These are phyloP conservation scores for Callaeas wilsoni DNA, from an alignment of 2,113 vertebrate genomes.

Conservation along the genomic window DNA sequence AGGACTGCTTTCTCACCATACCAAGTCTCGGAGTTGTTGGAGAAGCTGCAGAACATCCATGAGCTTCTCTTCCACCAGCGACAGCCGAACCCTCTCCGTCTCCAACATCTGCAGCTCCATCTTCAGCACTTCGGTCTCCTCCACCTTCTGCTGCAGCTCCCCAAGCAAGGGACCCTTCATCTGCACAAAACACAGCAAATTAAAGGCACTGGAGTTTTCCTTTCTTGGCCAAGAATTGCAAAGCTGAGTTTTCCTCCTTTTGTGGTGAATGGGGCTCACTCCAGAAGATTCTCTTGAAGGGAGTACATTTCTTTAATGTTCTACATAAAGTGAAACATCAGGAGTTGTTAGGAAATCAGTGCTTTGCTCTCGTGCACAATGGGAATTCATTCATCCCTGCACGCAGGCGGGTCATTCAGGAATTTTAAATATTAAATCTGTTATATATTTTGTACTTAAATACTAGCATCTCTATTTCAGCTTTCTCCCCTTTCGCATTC, in stretches of 20 bases:
- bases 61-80: slow-evolving; percentile 90
- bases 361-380: background rate
- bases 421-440: background rate
- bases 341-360: background rate
- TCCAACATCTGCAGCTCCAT: slow-evolving; percentile 92
- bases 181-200: slow-evolving; percentile 61
- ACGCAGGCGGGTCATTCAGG: background rate
- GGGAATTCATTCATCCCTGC: background rate
- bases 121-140: slow-evolving; percentile 81
- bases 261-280: background rate
- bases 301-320: background rate
- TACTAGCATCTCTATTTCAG: background rate
- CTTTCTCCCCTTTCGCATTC: background rate
- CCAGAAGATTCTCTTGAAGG: background rate
- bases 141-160: slow-evolving; percentile 80
- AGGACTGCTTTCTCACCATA: slow-evolving; percentile 42
- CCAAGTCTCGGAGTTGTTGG: slow-evolving; percentile 85
- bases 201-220: background rate
- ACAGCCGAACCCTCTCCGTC: slow-evolving; percentile 86
- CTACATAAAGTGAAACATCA: background rate
- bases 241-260: background rate
- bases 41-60: slow-evolving; percentile 88
- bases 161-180: slow-evolving; percentile 74
- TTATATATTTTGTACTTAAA: background rate
- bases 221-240: background rate